These are phyloP conservation scores for Drosophila trapezifrons DNA, from an alignment of 1,140 invertebrate genomes.

Conservation along the genomic window DNA sequence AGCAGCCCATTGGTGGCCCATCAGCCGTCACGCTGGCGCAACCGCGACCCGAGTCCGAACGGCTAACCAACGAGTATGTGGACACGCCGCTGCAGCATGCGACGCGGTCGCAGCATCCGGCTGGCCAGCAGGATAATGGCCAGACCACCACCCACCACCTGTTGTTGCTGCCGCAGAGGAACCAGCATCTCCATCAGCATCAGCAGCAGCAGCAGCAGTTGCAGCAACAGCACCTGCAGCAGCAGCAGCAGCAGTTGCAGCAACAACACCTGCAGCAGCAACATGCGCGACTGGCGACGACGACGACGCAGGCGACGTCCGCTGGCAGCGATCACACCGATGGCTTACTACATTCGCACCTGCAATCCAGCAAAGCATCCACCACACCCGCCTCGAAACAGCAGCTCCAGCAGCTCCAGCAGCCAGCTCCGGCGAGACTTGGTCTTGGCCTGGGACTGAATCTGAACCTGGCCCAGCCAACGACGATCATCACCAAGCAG, in stretches of 20 bases:
- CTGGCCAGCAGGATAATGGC: conserved; percentile 75
- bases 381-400: conserved; percentile 67
- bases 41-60: conserved; percentile 90
- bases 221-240: conserved; percentile 41
- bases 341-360: conserved; percentile 83
- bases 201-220: conserved; percentile 48
- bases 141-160: conserved; percentile 82
- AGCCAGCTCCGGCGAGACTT: conserved; percentile 8
- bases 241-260: conserved; percentile 41
- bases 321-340: conserved; percentile 67
- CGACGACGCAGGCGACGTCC: conserved; percentile 51
- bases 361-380: conserved; percentile 37
- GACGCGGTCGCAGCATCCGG: conserved; percentile 72
- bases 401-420: conserved; percentile 36
- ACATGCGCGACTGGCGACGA: conserved; percentile 64
- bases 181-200: conserved; percentile 65
- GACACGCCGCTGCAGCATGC: conserved; percentile 88
- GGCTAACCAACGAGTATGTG: conserved; percentile 93
- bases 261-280: conserved; percentile 44
- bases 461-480: conserved; percentile 15
- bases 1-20: conserved; percentile 53
- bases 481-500: conserved; percentile 86
- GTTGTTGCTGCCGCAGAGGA: conserved; percentile 72
- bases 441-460: conserved; percentile 22
- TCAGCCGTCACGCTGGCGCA: conserved; percentile 87